Evolutionary conservation across 2,797 vertebrate genomes (phyloP).

Genomic region (Syndactyla subalaris): DNA sequence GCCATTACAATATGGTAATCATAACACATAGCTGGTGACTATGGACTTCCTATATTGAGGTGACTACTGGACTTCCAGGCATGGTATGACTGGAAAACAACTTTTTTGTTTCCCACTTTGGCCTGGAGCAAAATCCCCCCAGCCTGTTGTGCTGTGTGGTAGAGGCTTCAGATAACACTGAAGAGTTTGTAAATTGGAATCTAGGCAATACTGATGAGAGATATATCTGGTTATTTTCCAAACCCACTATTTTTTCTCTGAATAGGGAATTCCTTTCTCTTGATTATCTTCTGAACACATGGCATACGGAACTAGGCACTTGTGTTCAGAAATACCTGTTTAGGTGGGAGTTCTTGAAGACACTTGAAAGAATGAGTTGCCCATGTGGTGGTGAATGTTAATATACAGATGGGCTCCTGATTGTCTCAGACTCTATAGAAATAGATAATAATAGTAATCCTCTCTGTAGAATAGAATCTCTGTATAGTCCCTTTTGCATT

Average conservation of each 20-base stretch:
- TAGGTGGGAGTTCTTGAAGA: neutral
- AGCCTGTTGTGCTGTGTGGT: neutral
- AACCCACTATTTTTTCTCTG: neutral
- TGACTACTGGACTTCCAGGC: neutral
- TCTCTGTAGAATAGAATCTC: neutral
- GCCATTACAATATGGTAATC: neutral
- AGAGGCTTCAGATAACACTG: neutral
- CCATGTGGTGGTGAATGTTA: neutral
- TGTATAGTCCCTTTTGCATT: neutral
- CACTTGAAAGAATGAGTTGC: neutral
- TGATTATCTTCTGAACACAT: neutral
- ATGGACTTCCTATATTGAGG: neutral
- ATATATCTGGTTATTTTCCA: neutral
- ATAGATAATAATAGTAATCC: neutral
- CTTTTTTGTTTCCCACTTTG: neutral
- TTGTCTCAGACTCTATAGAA: neutral
- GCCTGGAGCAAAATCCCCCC: neutral
- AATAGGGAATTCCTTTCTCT: neutral
- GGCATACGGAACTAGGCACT: neutral
- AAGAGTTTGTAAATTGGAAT: neutral
- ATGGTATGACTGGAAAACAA: neutral
- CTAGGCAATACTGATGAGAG: neutral
- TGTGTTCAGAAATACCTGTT: neutral
- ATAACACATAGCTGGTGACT: neutral
- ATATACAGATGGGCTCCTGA: neutral